A percentile compares a stretch with the other conserved stretches of the same genome.
phyloP scores from a whole-genome alignment of 2,888 invertebrate genomes.

The Plutella xylostella region DNA sequence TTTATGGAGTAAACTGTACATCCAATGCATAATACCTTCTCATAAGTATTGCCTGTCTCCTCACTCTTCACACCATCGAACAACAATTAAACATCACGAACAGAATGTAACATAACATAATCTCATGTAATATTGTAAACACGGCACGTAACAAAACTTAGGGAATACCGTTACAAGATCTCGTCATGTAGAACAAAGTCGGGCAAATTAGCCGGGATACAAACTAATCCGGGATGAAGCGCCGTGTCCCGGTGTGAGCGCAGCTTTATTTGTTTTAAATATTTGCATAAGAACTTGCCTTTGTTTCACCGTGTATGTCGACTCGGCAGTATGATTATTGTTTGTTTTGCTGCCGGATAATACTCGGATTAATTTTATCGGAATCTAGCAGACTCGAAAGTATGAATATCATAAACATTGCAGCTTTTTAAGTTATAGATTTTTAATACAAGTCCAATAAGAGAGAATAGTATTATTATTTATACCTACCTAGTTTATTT shows the following conservation, averaged over 20 bases:
- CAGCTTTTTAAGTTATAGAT: background rate
- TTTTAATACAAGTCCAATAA: background rate
- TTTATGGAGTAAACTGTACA: background rate
- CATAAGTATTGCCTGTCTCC: no score
- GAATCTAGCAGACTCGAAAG: background rate
- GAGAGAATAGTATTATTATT: background rate
- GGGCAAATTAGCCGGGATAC: conserved; percentile 59
- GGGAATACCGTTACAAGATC: conserved; percentile 30
- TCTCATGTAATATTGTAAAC: background rate
- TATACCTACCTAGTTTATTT: background rate
- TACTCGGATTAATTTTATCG: background rate
- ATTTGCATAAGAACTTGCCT: conserved; percentile 33
- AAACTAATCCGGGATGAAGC: conserved; percentile 62
- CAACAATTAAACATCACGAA: background rate
- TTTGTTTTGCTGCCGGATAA: background rate
- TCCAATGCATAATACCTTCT: no score
- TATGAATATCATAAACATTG: background rate
- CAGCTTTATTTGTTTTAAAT: conserved; percentile 52
- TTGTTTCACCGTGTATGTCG: conserved; percentile 17
- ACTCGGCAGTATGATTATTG: background rate
- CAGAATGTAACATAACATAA: background rate
- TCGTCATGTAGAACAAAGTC: conserved; percentile 50
- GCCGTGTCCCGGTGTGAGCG: conserved; percentile 50
- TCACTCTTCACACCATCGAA: background rate
- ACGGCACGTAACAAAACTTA: conserved; percentile 2